A percentile compares a stretch with the other conserved stretches of the same genome.
Conservation (phyloP, 2,113 vertebrate genomes). For the Progne subis region DNA sequence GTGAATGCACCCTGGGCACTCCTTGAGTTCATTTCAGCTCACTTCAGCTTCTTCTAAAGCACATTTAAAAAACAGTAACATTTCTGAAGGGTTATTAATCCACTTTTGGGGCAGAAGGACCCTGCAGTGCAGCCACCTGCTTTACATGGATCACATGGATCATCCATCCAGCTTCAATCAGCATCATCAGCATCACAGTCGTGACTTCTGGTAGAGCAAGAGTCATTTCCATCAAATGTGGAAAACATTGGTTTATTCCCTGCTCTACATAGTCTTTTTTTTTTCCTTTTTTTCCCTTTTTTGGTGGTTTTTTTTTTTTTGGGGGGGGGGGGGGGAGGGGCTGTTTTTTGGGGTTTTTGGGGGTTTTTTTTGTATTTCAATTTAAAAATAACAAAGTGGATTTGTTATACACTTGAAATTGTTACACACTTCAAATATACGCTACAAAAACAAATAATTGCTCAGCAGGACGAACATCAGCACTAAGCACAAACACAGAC, state of each 20-base stretch:
- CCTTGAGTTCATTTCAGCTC: background rate
- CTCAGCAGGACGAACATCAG: background rate
- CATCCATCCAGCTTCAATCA: background rate
- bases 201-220: background rate
- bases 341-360: too few species aligned
- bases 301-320: too few species aligned
- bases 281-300: background rate
- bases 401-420: background rate
- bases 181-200: background rate
- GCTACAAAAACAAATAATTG: background rate
- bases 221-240: background rate
- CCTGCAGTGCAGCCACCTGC: background rate
- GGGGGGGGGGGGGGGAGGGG: too few species aligned
- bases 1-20: background rate
- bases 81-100: background rate
- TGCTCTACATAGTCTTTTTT: background rate
- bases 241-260: background rate
- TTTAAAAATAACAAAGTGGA: background rate
- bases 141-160: rapidly evolving
- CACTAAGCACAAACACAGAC: background rate
- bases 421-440: background rate
- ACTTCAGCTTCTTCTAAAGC: background rate
- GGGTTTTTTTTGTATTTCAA: background rate
- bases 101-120: background rate
- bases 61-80: background rate